Evolutionary conservation across 2,888 invertebrate genomes (phyloP), one percentile per base, ranked within the genome.

Genomic region (Cephus pulcher): DNA sequence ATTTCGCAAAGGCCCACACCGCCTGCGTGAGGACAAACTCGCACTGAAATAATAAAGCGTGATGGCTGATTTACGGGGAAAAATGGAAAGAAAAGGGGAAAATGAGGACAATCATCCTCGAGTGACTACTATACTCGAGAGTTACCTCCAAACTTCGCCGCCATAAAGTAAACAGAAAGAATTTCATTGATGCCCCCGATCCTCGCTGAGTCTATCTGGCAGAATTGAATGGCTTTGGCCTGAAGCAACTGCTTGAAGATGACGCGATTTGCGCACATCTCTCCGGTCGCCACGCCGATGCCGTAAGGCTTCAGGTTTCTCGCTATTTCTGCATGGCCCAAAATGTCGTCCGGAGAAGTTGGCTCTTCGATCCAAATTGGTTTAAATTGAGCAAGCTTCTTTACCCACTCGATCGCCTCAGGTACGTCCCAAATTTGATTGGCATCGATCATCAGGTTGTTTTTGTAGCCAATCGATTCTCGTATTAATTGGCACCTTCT

Each of bases 11-110:
- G 93, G 3, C 98, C 98, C 12, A 98, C 96, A 11, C 98, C 98
- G n/a, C 98, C 98, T 80, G 97, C 98, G 92, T 98, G 98, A 0
- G 98, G 98, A 89, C 97, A 98, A 1, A 98, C 97, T 87, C 97
- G 97, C 30, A 98, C 97, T 97, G 91, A 34, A 92, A 90, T 70
- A 69, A 56, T 70, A 34, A 33, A 76, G 4, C 30, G 23, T 30
- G 23, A n/a, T 11, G 73, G 37, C 37, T 37, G 37, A 3, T 12
- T 75, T 40, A 40, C 33, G 56, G 12, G 34, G 9, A 34, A 11
- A 34, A 33, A 33, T 33, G 33, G 33, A 33, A 33, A 33, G 40
- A n/a, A 40, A 12, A 9, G 35, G 23, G 32, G 35, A 56, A 35
- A 30, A 73, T 33, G 34, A 34, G 30, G 56, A n/a, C 23, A 32